These are phyloP conservation scores for Dunckerocampus dactyliophorus DNA, from an alignment of 2,113 vertebrate genomes.

Conservation along the genomic window DNA sequence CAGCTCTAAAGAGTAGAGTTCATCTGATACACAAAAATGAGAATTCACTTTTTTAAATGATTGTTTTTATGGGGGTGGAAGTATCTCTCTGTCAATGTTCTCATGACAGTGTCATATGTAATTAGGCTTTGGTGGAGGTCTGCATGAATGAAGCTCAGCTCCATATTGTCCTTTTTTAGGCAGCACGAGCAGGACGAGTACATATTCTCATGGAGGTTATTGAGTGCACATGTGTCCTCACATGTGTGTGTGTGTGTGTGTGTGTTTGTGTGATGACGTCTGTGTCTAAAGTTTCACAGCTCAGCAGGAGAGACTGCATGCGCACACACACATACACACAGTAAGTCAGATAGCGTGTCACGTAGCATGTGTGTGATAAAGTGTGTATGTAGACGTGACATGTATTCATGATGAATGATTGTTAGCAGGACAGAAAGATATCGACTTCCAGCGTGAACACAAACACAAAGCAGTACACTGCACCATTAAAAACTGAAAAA, in stretches of 20 bases:
- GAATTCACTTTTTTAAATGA: too few species aligned
- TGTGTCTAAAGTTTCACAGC: constrained; percentile 53
- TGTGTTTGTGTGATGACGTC: constrained; percentile 30
- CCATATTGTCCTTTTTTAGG: too few species aligned
- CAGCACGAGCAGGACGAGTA: neutral
- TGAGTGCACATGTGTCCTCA: constrained; percentile 26
- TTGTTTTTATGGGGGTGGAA: too few species aligned
- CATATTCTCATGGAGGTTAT: constrained; percentile 19
- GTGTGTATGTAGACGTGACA: constrained; percentile 30
- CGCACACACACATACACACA: constrained; percentile 25
- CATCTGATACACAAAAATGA: too few species aligned
- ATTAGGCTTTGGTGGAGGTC: too few species aligned
- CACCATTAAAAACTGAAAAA: too few species aligned
- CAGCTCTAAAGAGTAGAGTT: too few species aligned
- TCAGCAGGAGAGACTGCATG: constrained; percentile 48
- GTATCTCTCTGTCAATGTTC: too few species aligned
- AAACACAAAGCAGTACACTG: neutral
- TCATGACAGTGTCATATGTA: too few species aligned
- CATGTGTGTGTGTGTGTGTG: constrained; percentile 5
- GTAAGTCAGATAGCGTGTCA: constrained; percentile 11
- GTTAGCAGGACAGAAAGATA: too few species aligned
- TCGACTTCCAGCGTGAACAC: constrained; percentile 4
- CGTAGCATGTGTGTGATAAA: constrained; percentile 23
- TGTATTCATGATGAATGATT: neutral
- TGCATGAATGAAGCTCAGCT: too few species aligned